Conservation (phyloP, 2,888 invertebrate species). For the Phasia obesa region DNA sequence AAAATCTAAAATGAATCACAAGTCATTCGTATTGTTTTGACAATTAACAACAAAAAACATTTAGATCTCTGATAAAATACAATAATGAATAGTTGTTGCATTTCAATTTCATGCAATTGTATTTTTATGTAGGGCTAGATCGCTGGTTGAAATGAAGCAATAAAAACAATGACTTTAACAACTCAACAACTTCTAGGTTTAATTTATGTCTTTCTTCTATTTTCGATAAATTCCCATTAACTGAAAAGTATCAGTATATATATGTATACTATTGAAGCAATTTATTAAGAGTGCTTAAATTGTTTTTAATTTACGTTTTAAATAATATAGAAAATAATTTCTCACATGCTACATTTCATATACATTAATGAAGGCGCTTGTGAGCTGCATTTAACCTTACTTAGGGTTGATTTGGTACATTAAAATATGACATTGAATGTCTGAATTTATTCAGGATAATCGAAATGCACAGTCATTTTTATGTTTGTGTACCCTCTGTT, state of each 20-base stretch:
- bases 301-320: background rate
- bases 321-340: slow-evolving; percentile 37
- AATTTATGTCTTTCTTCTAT: slow-evolving; percentile 34
- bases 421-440: no score
- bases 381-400: no score
- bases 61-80: slow-evolving; percentile 67
- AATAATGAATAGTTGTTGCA: slow-evolving; percentile 31
- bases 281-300: slow-evolving; percentile 41
- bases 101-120: slow-evolving; percentile 20
- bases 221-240: slow-evolving; percentile 27
- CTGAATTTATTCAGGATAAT: no score
- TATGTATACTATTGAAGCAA: slow-evolving; percentile 25
- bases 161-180: slow-evolving; percentile 63
- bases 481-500: no score
- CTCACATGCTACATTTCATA: slow-evolving; percentile 10
- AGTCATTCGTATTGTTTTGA: slow-evolving; percentile 69
- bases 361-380: no score
- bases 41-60: slow-evolving; percentile 69
- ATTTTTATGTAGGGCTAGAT: background rate
- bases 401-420: no score
- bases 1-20: slow-evolving; percentile 68
- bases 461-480: no score
- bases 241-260: slow-evolving; percentile 31
- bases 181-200: slow-evolving; percentile 60
- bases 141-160: slow-evolving; percentile 52